Evolutionary conservation across 2,888 invertebrate genomes (phyloP).

Genomic region (Acanthoscelides obtectus): DNA sequence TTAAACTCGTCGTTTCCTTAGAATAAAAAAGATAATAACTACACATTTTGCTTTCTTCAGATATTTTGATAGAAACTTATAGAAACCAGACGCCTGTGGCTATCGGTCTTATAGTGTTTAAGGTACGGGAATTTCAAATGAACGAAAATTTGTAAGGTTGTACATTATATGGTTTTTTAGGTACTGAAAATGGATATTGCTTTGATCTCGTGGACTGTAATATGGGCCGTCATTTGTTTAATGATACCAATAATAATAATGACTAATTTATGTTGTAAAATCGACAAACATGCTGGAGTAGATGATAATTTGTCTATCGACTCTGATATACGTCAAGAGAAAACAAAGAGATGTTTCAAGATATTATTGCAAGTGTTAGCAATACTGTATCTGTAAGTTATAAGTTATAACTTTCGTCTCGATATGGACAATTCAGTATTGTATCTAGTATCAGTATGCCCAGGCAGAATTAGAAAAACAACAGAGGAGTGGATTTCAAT

Average conservation of each 20-base stretch:
- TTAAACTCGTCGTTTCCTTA: background rate
- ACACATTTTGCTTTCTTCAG: conserved; percentile 30
- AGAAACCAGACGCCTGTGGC: conserved; percentile 25
- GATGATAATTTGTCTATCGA: conserved; percentile 31
- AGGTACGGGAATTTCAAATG: conserved; percentile 33
- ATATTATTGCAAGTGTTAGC: background rate
- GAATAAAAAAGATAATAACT: conserved; percentile 1
- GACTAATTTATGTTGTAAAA: conserved; percentile 31
- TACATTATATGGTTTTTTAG: conserved; percentile 26
- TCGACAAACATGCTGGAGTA: conserved; percentile 27
- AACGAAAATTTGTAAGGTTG: too few relatives aligned
- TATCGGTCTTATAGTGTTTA: conserved; percentile 33
- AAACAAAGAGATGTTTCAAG: background rate
- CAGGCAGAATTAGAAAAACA: too few relatives aligned
- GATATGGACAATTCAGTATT: too few relatives aligned
- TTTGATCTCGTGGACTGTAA: conserved; percentile 34
- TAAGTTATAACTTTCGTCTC: too few relatives aligned
- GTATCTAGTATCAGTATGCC: too few relatives aligned
- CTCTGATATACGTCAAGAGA: background rate
- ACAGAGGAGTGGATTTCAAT: too few relatives aligned
- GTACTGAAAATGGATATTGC: conserved; percentile 36
- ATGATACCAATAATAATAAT: conserved; percentile 30
- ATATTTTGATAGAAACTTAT: conserved; percentile 26
- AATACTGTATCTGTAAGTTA: background rate
- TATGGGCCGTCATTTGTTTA: conserved; percentile 35